Conservation (phyloP, 2,113 vertebrate genomes). For the Pithys albifrons region DNA sequence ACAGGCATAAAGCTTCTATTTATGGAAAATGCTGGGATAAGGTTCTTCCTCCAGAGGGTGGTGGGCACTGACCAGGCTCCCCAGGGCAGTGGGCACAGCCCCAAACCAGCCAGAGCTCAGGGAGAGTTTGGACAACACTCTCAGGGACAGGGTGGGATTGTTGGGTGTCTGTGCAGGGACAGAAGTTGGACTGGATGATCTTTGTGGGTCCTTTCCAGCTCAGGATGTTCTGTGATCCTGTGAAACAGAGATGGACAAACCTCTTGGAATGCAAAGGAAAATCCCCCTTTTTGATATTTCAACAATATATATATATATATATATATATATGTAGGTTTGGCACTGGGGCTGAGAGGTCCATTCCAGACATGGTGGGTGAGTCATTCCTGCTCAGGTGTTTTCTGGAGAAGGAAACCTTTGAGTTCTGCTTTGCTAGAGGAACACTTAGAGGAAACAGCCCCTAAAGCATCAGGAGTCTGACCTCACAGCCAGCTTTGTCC, state of each 20-base stretch:
- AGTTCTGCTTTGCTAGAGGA: slow-evolving; percentile 29
- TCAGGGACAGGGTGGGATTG: not conserved
- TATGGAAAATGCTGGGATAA: not conserved
- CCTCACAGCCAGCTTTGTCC: not conserved
- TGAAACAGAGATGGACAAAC: not conserved
- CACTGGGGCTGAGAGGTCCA: not conserved
- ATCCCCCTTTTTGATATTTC: not conserved
- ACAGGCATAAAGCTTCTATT: not conserved
- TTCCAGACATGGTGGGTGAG: not conserved
- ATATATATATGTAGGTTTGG: not conserved
- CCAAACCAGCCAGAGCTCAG: not conserved
- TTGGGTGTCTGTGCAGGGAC: not conserved
- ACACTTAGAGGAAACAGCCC: not conserved
- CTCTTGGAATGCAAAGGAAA: not conserved
- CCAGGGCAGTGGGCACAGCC: not conserved
- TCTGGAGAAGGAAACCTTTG: slow-evolving; percentile 29
- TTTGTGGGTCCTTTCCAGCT: not conserved
- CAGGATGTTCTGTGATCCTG: not conserved
- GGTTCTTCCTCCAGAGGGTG: not conserved
- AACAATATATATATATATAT: not conserved
- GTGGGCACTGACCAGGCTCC: not conserved
- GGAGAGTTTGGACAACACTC: fast-evolving
- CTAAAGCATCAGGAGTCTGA: not conserved
- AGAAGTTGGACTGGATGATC: not conserved
- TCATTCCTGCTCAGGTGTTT: slow-evolving; percentile 48